phyloP scores from a whole-genome alignment of 2,797 vertebrate species.

The Typhlichthys eigenmanni region DNA sequence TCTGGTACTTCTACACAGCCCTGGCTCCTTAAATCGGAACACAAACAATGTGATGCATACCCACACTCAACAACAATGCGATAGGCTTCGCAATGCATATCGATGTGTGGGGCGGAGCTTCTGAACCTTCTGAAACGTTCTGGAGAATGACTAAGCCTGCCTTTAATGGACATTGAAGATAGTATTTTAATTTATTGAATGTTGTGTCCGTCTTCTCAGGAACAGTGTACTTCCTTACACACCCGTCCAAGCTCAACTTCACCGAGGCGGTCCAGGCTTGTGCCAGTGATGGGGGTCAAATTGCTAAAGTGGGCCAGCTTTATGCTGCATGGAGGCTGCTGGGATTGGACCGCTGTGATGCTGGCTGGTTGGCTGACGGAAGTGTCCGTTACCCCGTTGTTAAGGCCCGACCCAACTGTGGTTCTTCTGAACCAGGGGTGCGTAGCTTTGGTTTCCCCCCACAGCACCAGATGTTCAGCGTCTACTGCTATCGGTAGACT shows the following conservation, averaged over 20 bases:
- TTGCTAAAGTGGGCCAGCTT: constrained; percentile 89
- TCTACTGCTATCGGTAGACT: constrained; percentile 83
- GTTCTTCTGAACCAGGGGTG: constrained; percentile 81
- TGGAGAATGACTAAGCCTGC: too few relatives aligned
- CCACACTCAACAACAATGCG: too few relatives aligned
- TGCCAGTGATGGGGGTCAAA: constrained; percentile 66
- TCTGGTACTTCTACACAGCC: too few relatives aligned
- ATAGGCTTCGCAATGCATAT: too few relatives aligned
- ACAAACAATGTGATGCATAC: too few relatives aligned
- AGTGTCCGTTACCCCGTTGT: constrained; percentile 88
- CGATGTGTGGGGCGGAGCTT: too few relatives aligned
- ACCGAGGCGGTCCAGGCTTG: constrained; percentile 83
- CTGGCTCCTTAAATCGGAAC: too few relatives aligned
- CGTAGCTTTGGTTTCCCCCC: constrained; percentile 86
- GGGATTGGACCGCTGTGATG: constrained; percentile 84
- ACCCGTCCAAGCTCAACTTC: constrained; percentile 75
- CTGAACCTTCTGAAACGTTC: too few relatives aligned
- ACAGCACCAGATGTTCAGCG: constrained; percentile 76
- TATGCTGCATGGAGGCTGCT: constrained; percentile 87
- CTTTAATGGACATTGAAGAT: too few relatives aligned
- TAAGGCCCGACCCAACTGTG: constrained; percentile 80
- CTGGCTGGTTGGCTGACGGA: constrained; percentile 89
- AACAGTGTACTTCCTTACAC: constrained; percentile 83
- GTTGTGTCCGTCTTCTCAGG: constrained; percentile 66
- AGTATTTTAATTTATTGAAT: not conserved